phyloP scores from a whole-genome alignment of 1,140 invertebrate genomes.

The Caerostris extrusa region DNA sequence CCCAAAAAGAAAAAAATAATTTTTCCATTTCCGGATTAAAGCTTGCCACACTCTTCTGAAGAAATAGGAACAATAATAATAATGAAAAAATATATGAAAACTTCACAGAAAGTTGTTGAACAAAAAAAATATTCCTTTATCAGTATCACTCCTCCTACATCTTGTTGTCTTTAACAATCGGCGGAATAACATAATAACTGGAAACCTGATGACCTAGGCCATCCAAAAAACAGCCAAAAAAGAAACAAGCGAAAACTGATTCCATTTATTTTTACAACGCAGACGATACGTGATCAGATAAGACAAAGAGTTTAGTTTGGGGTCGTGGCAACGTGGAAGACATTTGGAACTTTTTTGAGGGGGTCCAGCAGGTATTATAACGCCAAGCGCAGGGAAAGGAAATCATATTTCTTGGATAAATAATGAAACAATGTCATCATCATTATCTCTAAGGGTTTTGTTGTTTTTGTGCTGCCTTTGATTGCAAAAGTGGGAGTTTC shows the following conservation, averaged over 20 bases:
- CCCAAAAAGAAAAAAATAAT: not conserved
- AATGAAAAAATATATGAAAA: too few relatives aligned
- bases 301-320: conserved; percentile 28
- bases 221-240: not conserved
- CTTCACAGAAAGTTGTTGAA: not conserved
- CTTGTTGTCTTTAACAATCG: conserved; percentile 63
- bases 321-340: not conserved
- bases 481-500: conserved; percentile 47
- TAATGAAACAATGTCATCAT: conserved; percentile 56
- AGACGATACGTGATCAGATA: conserved; percentile 56
- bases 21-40: not conserved
- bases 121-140: conserved; percentile 20
- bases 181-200: conserved; percentile 55
- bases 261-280: conserved; percentile 67
- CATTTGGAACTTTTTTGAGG: conserved; percentile 3
- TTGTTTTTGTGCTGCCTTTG: conserved; percentile 2
- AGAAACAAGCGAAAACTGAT: conserved; percentile 64
- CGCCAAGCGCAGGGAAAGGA: conserved; percentile 3
- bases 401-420: conserved; percentile 59
- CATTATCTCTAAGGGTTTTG: not conserved
- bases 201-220: conserved; percentile 57
- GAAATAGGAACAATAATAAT: not conserved
- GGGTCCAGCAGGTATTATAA: conserved; percentile 31
- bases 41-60: not conserved
- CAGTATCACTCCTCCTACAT: not conserved